A percentile compares a stretch with the other conserved stretches of the same genome.
These are phyloP conservation scores for Pterostichus madidus DNA, from an alignment of 2,888 invertebrate species.

Conservation along the genomic window DNA sequence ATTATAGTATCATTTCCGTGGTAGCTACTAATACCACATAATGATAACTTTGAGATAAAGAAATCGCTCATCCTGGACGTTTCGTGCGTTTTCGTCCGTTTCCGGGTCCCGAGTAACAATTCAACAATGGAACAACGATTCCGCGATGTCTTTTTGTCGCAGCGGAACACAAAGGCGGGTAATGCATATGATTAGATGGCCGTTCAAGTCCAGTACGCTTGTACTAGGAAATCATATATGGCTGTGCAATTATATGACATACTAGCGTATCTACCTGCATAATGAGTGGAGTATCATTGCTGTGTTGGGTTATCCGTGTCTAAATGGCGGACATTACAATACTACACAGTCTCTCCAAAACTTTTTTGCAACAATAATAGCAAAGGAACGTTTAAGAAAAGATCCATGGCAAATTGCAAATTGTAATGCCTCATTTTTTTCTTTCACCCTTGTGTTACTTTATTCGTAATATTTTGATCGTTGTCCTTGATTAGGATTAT, in stretches of 20 bases:
- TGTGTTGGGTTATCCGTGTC: constrained; percentile 26
- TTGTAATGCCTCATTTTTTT: no score
- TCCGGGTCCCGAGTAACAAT: constrained; percentile 41
- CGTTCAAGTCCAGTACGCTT: constrained; percentile 60
- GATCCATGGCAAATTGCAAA: no score
- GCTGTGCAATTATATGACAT: constrained; percentile 60
- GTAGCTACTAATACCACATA: constrained; percentile 31
- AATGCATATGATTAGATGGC: constrained; percentile 61
- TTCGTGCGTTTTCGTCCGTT: constrained; percentile 44
- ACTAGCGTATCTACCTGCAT: constrained; percentile 58
- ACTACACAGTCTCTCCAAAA: neutral
- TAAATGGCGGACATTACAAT: constrained; percentile 47
- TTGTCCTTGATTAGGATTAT: no score
- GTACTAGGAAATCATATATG: constrained; percentile 65
- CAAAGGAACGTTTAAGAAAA: no score
- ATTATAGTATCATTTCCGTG: constrained; percentile 39
- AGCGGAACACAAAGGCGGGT: constrained; percentile 28
- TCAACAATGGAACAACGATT: constrained; percentile 40
- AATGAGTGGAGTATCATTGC: constrained; percentile 28
- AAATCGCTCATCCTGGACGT: constrained; percentile 19
- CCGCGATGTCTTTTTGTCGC: constrained; percentile 51
- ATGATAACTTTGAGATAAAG: constrained; percentile 3
- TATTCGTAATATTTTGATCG: no score
- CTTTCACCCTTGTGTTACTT: no score
- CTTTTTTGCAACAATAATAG: neutral